A percentile compares a stretch with the other conserved stretches of the same genome.
These are phyloP conservation scores for Okamejei kenojei DNA, from an alignment of 2,797 vertebrate genomes.

Conservation along the genomic window DNA sequence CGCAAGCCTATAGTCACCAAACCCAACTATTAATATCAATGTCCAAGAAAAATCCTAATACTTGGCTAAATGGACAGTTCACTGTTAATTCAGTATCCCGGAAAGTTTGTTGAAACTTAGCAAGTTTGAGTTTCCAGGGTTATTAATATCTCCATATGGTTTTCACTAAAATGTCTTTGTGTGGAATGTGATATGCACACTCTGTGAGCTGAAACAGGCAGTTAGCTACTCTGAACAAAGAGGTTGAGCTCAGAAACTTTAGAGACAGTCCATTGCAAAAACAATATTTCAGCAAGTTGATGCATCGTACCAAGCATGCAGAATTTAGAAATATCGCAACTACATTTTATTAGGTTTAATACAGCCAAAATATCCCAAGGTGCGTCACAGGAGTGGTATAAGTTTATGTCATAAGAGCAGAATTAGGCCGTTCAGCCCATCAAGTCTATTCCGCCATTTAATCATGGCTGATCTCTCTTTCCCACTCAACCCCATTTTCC, in stretches of 20 bases:
- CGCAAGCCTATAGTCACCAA: not conserved
- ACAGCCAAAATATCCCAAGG: too few relatives aligned
- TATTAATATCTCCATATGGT: constrained; percentile 18
- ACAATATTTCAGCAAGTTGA: not conserved
- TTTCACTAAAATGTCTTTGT: not conserved
- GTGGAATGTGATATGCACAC: not conserved
- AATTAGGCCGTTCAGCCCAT: too few relatives aligned
- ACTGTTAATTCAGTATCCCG: not conserved
- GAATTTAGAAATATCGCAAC: not conserved
- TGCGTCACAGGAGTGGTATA: too few relatives aligned
- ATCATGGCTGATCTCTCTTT: too few relatives aligned
- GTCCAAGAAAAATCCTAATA: not conserved
- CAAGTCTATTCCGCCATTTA: too few relatives aligned
- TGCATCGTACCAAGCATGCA: not conserved
- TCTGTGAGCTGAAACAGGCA: not conserved
- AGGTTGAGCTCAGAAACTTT: not conserved
- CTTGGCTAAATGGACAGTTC: not conserved
- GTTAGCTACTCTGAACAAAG: not conserved
- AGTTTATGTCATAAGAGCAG: too few relatives aligned
- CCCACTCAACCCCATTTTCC: too few relatives aligned
- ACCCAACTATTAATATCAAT: not conserved
- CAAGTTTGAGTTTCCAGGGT: not conserved
- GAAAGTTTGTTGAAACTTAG: not conserved
- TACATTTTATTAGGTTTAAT: too few relatives aligned
- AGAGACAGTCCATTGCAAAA: not conserved